Conservation (phyloP, 1,140 invertebrate genomes). For the Choristoneura fumiferana region DNA sequence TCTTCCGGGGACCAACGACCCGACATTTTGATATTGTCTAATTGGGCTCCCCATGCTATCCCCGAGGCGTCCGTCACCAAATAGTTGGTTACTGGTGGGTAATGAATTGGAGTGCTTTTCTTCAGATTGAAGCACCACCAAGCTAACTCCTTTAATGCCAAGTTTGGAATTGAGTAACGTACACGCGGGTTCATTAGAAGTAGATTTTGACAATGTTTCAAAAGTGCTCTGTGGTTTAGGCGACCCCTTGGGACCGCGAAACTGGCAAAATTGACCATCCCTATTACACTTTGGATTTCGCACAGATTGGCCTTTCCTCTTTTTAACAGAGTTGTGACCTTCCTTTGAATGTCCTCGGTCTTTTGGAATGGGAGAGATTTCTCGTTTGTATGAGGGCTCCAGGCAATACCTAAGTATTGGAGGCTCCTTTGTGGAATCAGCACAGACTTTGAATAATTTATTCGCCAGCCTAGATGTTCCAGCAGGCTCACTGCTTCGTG, state of each 20-base stretch:
- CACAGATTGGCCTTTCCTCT: background rate
- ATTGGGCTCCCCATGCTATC: too few species aligned
- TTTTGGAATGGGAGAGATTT: too few species aligned
- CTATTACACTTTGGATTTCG: constrained; percentile 25
- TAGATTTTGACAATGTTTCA: constrained; percentile 9
- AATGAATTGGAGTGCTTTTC: too few species aligned
- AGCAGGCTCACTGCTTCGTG: constrained; percentile 20
- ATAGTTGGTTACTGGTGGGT: too few species aligned
- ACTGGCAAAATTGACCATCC: constrained; percentile 62
- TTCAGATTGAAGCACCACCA: too few species aligned
- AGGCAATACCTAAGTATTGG: constrained; percentile 24
- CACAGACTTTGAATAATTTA: constrained; percentile 21
- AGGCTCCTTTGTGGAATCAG: constrained; percentile 6
- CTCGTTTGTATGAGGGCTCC: too few species aligned
- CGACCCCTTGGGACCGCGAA: constrained; percentile 75
- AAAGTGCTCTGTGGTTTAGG: constrained; percentile 23
- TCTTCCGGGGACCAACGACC: too few species aligned
- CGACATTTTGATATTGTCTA: too few species aligned
- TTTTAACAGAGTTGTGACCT: background rate
- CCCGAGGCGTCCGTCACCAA: too few species aligned
- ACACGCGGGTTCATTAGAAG: background rate
- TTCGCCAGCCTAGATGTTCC: constrained; percentile 19
- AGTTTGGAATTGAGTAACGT: too few species aligned
- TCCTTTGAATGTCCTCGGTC: too few species aligned
- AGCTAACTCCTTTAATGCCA: too few species aligned